Evolutionary conservation across 2,888 invertebrate genomes (phyloP), one percentile per base, ranked within the genome.

Genomic region (Xylophagus ater): DNA sequence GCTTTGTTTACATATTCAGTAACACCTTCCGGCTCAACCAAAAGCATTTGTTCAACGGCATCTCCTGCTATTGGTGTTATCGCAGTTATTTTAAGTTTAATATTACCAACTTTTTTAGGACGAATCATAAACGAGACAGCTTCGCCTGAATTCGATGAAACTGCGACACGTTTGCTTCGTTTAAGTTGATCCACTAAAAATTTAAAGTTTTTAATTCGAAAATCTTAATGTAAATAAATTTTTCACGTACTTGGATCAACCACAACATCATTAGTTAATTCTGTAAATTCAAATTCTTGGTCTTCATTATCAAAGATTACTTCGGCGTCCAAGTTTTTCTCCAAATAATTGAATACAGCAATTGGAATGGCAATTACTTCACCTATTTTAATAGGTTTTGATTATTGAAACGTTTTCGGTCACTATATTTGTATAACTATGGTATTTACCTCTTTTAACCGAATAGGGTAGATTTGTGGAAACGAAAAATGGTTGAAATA

Each of bases 341-440:
- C 76, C 65, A 88, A 72, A 53, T 93, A 87, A 62, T 93, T 97
- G 62, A 85, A 88, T 7, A 96, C 76, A 3, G 86, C 80, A 9
- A 88, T 78, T 33, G 93, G 84, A 37, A 93, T 74, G 0, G 89
- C 81, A 38, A 97, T 73, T 7, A 85, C 80, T 69, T 98, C 98
- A 17, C 92, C 93, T 60, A 19, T 8, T 7, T 10, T 10, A 13
- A n/a, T n/a, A 7, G n/a, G n/a, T 28, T 6, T 8, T n/a, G n/a
- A n/a, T n/a, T n/a, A n/a, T n/a, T n/a, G n/a, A n/a, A n/a, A n/a
- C n/a, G n/a, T n/a, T n/a, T n/a, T 13, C 5, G n/a, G 28, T 7
- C 7, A 28, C 6, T 12, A 12, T n/a, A 10, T 6, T 8, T 13
- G 7, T 8, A 26, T 26, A 8, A 26, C 6, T 12, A 26, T 12